phyloP scores from a whole-genome alignment of 2,888 invertebrate genomes.

The Drosophila infuscata region DNA sequence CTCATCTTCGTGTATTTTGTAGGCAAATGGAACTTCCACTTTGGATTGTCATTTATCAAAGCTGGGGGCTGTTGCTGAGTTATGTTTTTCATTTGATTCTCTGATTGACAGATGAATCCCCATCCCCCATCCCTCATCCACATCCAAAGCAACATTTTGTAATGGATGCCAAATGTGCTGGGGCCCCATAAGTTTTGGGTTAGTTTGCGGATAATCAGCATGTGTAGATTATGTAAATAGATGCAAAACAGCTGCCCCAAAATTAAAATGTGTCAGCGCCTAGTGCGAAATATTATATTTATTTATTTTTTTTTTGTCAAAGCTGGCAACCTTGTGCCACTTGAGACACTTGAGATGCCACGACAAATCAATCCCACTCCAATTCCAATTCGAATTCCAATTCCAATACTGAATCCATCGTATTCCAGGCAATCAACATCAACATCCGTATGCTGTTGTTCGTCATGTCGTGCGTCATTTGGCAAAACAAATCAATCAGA shows the following conservation, averaged over 20 bases:
- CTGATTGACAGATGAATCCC: conserved; percentile 58
- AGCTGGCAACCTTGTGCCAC: conserved; percentile 52
- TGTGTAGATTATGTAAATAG: conserved; percentile 57
- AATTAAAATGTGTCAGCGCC: conserved; percentile 40
- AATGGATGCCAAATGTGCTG: conserved; percentile 67
- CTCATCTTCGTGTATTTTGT: conserved; percentile 8
- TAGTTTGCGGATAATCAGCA: conserved; percentile 50
- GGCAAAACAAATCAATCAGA: conserved; percentile 79
- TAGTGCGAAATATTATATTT: conserved; percentile 43
- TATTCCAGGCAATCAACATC: conserved; percentile 44
- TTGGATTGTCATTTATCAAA: conserved; percentile 70
- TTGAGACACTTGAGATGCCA: conserved; percentile 24
- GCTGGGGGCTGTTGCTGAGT: conserved; percentile 42
- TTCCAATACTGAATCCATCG: conserved; percentile 8
- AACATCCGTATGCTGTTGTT: conserved; percentile 40
- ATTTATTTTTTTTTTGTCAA: not conserved
- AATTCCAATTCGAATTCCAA: not conserved
- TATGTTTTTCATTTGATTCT: conserved; percentile 71
- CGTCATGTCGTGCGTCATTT: conserved; percentile 64
- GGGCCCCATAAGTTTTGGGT: conserved; percentile 14
- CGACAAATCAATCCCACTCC: conserved; percentile 29
- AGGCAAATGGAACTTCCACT: conserved; percentile 45
- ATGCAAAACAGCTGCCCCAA: conserved; percentile 62
- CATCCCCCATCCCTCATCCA: not conserved
- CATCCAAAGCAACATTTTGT: conserved; percentile 26